Conservation (phyloP, 2,797 vertebrate species). For the Linurgus olivaceus region DNA sequence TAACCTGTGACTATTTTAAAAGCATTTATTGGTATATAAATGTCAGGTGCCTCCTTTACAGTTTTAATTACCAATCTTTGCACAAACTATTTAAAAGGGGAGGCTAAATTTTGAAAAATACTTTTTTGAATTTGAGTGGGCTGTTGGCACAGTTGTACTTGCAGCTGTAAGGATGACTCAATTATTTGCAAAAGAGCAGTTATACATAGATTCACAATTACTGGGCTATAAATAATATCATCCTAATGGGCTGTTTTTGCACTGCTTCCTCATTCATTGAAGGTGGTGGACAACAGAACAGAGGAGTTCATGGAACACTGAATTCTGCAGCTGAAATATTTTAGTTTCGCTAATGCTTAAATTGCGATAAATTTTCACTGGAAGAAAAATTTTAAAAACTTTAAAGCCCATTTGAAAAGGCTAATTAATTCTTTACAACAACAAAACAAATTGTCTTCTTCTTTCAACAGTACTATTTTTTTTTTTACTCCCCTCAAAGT, state of each 20-base stretch:
- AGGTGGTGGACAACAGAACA: not conserved
- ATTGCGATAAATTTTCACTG: not conserved
- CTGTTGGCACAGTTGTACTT: not conserved
- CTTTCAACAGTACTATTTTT: not conserved
- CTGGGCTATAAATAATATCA: not conserved
- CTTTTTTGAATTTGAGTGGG: not conserved
- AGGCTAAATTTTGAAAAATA: not conserved
- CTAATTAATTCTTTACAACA: not conserved
- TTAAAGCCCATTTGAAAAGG: not conserved
- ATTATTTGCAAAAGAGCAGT: not conserved
- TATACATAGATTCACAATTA: slow-evolving; percentile 6
- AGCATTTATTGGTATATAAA: not conserved
- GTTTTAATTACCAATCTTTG: not conserved
- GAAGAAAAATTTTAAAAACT: not conserved
- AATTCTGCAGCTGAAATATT: not conserved
- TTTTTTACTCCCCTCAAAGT: not conserved
- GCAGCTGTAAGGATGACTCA: slow-evolving; percentile 39
- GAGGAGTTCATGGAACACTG: not conserved
- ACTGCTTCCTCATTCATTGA: not conserved
- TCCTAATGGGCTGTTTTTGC: not conserved
- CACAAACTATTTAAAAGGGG: not conserved
- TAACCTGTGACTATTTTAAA: not conserved
- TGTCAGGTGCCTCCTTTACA: not conserved
- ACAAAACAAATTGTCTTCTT: not conserved
- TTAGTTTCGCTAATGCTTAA: not conserved